Percentiles rank a stretch among this genome's conserved stretches.
phyloP scores from a whole-genome alignment of 2,113 vertebrate genomes.

The Ploceus nigricollis region DNA sequence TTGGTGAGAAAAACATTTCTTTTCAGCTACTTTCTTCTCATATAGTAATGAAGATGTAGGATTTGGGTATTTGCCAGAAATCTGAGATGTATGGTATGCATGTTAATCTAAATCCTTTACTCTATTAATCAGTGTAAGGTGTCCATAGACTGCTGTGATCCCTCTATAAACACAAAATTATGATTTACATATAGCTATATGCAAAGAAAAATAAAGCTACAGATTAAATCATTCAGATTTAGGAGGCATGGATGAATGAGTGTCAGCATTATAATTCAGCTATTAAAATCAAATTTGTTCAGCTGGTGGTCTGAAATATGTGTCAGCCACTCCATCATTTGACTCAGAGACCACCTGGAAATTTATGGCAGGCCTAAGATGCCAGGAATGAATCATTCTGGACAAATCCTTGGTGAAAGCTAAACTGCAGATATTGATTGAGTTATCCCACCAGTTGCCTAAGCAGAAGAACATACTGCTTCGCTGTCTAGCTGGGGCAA shows the following conservation, averaged over 20 bases:
- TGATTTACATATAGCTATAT: not conserved
- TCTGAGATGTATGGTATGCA: not conserved
- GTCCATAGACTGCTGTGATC: not conserved
- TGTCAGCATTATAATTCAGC: not conserved
- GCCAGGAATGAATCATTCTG: not conserved
- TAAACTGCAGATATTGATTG: not conserved
- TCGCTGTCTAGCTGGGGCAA: not conserved
- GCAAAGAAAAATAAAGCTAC: not conserved
- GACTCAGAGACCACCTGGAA: not conserved
- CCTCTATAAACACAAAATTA: not conserved
- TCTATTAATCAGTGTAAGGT: not conserved
- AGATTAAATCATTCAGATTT: not conserved
- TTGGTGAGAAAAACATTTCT: not conserved
- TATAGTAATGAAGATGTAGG: not conserved
- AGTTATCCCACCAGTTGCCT: not conserved
- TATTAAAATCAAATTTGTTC: conserved; percentile 6
- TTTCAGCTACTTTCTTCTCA: not conserved
- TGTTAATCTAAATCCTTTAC: not conserved
- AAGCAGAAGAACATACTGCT: not conserved
- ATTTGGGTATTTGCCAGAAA: not conserved
- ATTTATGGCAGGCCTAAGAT: not conserved
- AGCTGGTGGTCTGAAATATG: not conserved
- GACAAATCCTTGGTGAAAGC: not conserved
- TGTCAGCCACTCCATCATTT: not conserved
- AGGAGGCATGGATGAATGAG: not conserved